Conservation (phyloP, 2,888 invertebrate species). For the Callyntrura sp. region DNA sequence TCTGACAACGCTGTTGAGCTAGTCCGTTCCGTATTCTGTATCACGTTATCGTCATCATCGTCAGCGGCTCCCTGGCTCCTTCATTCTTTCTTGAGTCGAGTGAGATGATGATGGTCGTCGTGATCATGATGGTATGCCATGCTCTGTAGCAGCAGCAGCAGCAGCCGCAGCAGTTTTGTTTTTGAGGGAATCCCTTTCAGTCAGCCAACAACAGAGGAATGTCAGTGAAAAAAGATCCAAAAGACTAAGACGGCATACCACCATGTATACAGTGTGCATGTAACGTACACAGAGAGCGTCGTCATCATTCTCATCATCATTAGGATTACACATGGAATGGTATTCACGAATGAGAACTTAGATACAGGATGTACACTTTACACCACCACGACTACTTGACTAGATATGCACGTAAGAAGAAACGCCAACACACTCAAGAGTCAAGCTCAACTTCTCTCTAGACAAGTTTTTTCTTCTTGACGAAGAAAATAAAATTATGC, state of each 20-base stretch:
- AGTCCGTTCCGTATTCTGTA: slow-evolving; percentile 18
- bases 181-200: slow-evolving; percentile 83
- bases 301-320: background rate
- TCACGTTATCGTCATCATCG: slow-evolving; percentile 35
- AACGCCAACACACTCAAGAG: background rate
- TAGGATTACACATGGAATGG: background rate
- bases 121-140: background rate
- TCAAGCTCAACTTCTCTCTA: slow-evolving; percentile 6
- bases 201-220: slow-evolving; percentile 76
- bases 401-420: background rate
- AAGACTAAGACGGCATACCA: background rate
- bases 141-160: background rate
- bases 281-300: background rate
- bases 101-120: slow-evolving; percentile 17
- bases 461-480: slow-evolving; percentile 31
- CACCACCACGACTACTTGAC: background rate
- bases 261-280: background rate
- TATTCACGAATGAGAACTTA: background rate
- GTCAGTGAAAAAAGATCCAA: slow-evolving; percentile 83
- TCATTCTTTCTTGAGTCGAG: background rate
- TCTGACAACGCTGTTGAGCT: slow-evolving; percentile 29
- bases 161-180: background rate
- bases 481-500: background rate
- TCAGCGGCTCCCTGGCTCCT: slow-evolving; percentile 35
- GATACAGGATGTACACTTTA: background rate